Base-by-base conservation (phyloP, 2,888 invertebrate species). In the Hyalella azteca region DNA sequence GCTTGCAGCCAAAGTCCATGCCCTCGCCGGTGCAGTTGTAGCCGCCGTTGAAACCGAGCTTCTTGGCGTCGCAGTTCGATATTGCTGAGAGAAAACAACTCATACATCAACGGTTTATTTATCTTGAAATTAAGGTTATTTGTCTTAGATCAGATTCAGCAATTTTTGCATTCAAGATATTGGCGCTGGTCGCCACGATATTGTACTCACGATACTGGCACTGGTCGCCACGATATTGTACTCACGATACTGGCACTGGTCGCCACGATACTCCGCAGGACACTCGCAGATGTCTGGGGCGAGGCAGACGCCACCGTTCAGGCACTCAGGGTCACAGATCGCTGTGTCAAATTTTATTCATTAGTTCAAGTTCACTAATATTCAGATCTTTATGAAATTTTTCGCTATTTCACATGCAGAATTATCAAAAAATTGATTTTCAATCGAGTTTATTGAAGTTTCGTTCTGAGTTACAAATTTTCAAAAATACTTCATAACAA, bases 221-320 rank as follows among this genome's bases (percentile, higher is more conserved):
- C 32, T 1, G 45, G 45, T 45, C 13, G 1, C 1, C 45, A 2
- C 54, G 26, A 45, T 11, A 45, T 45, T 4, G 32, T 73, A 83
- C 90, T 89, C 87, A 91, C 91, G 86, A 86, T 92, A 93, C 88
- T 93, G 93, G 86, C 93, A 94, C 86, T 92, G 91, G 0, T 91
- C 90, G n/a, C 93, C 93, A 82, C 91, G 90, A 86, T 90, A 93
- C 2, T 91, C 91, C 84, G 91, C 89, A 0, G 94, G 91, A 87
- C 96, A 96, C 85, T 93, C 92, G 85, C 96, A 96, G 2, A 91
- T 90, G 86, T 95, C 93, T 13, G 92, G 90, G 0, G 93, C 90
- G 0, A 94, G 88, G 87, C 96, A 96, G n/a, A 91, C 90, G 0
- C 96, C 96, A 0, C 93, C 94, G 86, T 96, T 94, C 81, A 90